Percentiles rank a stretch among this genome's conserved stretches.
Conservation (phyloP, 2,888 invertebrate genomes). For the Dolichopus griseipennis region DNA sequence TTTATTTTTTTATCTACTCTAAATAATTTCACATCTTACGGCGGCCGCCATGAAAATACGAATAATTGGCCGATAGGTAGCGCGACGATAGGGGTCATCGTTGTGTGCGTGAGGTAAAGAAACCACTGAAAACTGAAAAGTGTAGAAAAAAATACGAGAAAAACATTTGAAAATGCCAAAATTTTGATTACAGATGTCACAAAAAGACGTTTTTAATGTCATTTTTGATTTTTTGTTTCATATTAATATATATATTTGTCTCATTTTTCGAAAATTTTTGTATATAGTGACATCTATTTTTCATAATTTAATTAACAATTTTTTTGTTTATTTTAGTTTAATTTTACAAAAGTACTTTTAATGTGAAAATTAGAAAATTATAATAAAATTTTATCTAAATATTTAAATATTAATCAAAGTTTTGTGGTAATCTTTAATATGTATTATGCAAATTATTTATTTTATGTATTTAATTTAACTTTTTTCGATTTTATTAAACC, state of each 20-base stretch:
- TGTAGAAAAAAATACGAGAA: background rate
- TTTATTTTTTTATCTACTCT: background rate
- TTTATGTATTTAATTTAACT: too few relatives aligned
- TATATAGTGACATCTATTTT: background rate
- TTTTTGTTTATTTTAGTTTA: too few relatives aligned
- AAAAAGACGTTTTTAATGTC: background rate
- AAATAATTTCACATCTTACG: conserved; percentile 16
- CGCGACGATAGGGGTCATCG: conserved; percentile 12
- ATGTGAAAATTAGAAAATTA: too few relatives aligned
- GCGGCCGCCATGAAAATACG: conserved; percentile 21
- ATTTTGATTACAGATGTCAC: background rate
- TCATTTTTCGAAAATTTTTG: background rate
- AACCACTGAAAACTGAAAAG: conserved; percentile 6
- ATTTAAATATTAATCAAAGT: too few relatives aligned
- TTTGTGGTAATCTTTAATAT: too few relatives aligned
- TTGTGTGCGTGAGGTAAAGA: conserved; percentile 4
- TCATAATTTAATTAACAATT: background rate
- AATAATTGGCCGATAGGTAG: conserved; percentile 19
- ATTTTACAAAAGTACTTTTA: too few relatives aligned
- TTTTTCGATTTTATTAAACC: too few relatives aligned
- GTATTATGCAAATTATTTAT: too few relatives aligned
- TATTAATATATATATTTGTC: background rate
- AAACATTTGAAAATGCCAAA: conserved; percentile 3
- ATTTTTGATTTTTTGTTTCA: background rate
- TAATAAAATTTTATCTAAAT: too few relatives aligned